A percentile compares a stretch with the other conserved stretches of the same genome.
Conservation (phyloP, 2,888 invertebrate genomes). For the Acheta domesticus region DNA sequence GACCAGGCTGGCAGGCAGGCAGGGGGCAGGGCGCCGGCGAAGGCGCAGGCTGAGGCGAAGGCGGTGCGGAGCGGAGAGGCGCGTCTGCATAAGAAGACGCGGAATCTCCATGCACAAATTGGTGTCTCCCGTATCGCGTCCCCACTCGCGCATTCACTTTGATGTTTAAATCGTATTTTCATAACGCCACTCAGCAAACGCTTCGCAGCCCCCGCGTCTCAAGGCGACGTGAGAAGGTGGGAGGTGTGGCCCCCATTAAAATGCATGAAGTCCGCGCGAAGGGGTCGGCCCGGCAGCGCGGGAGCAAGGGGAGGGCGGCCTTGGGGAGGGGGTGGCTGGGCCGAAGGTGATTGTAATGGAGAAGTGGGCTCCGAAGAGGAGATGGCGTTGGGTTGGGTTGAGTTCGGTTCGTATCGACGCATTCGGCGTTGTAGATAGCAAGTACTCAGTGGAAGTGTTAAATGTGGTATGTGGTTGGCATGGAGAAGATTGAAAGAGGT, state of each 20-base stretch:
- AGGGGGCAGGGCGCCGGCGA: too few relatives aligned
- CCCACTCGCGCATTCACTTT: conserved; percentile 27
- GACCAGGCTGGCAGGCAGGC: too few relatives aligned
- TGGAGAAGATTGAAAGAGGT: too few relatives aligned
- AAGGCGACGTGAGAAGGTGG: not conserved
- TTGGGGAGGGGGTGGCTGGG: too few relatives aligned
- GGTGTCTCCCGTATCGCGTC: conserved; percentile 18
- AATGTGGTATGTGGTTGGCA: too few relatives aligned
- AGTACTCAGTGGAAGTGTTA: too few relatives aligned
- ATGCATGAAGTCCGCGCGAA: not conserved
- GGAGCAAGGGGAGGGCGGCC: too few relatives aligned
- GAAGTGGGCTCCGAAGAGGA: too few relatives aligned
- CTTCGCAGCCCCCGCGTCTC: not conserved
- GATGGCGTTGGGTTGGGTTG: too few relatives aligned
- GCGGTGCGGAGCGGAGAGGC: not conserved
- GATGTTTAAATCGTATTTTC: conserved; percentile 34
- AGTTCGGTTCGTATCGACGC: too few relatives aligned
- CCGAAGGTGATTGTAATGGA: too few relatives aligned
- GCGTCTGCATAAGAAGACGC: not conserved
- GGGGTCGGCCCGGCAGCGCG: not conserved
- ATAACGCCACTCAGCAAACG: conserved; percentile 27
- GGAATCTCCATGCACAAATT: conserved; percentile 18
- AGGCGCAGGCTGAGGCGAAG: not conserved
- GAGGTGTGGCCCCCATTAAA: not conserved
- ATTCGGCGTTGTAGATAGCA: too few relatives aligned